A percentile compares a stretch with the other conserved stretches of the same genome.
Evolutionary conservation across 1,140 invertebrate species (phyloP).

Genomic region (Caenorhabditis latens): DNA sequence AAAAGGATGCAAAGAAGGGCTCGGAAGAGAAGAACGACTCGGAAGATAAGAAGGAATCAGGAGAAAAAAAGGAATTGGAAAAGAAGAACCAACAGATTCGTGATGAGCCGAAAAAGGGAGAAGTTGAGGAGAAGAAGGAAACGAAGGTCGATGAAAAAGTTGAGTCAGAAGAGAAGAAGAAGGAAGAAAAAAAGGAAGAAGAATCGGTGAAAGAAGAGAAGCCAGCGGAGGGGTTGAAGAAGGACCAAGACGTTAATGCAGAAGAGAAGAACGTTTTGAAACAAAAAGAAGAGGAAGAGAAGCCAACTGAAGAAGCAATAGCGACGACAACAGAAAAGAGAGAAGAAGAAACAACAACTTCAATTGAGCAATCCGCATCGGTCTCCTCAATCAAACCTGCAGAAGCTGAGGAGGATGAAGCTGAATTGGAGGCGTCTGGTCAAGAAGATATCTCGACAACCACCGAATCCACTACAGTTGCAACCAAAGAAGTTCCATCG

Average conservation of each 20-base stretch:
- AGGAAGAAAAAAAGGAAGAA: not conserved
- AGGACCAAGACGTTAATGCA: too few species aligned
- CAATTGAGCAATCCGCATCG: not conserved
- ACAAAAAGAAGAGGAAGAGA: not conserved
- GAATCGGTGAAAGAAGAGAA: not conserved
- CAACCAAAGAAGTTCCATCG: not conserved
- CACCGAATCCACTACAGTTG: constrained; percentile 1
- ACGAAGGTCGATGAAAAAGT: not conserved
- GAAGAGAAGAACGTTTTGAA: too few species aligned
- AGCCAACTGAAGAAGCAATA: not conserved
- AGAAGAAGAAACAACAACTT: not conserved
- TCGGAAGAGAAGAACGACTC: not conserved
- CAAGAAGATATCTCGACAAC: constrained; percentile 12
- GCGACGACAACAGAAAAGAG: not conserved
- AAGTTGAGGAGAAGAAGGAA: not conserved
- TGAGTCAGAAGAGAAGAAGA: not conserved
- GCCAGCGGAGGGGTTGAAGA: too few species aligned
- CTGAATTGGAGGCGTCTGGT: constrained; percentile 27
- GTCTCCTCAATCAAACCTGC: not conserved
- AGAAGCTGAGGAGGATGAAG: constrained; percentile 25
- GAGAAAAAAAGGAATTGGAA: not conserved
- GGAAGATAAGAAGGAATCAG: not conserved
- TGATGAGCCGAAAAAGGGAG: not conserved
- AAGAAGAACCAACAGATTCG: not conserved
- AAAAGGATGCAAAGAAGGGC: not conserved